A percentile compares a stretch with the other conserved stretches of the same genome.
Conservation (phyloP, 2,113 vertebrate genomes). For the Anthoscopus minutus region DNA sequence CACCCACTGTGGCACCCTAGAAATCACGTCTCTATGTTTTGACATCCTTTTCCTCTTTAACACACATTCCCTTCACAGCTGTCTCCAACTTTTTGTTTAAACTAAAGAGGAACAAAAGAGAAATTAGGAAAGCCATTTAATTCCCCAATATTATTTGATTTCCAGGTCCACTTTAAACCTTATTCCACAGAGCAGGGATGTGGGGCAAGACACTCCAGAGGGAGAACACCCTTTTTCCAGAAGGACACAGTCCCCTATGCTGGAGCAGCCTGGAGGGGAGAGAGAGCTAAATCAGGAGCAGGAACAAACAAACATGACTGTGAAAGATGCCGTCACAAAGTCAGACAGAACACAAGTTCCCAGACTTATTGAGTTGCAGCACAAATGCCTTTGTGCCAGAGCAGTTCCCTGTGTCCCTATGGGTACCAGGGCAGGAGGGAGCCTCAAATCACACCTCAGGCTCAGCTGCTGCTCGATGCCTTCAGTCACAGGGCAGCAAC, state of each 20-base stretch:
- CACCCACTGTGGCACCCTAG: background rate
- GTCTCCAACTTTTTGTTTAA: background rate
- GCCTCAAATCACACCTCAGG: background rate
- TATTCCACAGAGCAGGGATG: background rate
- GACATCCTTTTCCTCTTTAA: background rate
- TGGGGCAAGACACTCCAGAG: accelerated
- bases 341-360: background rate
- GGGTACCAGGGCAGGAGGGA: background rate
- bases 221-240: background rate
- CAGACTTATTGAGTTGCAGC: accelerated
- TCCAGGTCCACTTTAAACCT: background rate
- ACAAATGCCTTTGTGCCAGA: background rate
- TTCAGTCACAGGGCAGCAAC: background rate
- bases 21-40: background rate
- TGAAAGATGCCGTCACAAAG: accelerated
- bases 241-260: accelerated
- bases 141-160: background rate
- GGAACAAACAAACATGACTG: background rate
- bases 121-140: background rate
- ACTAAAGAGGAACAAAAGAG: background rate
- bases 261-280: background rate
- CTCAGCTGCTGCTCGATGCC: background rate
- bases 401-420: accelerated
- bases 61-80: background rate
- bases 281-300: background rate